Evolutionary conservation across 2,888 invertebrate species (phyloP), one percentile per base, ranked within the genome.

Genomic region (Hedya salicella): DNA sequence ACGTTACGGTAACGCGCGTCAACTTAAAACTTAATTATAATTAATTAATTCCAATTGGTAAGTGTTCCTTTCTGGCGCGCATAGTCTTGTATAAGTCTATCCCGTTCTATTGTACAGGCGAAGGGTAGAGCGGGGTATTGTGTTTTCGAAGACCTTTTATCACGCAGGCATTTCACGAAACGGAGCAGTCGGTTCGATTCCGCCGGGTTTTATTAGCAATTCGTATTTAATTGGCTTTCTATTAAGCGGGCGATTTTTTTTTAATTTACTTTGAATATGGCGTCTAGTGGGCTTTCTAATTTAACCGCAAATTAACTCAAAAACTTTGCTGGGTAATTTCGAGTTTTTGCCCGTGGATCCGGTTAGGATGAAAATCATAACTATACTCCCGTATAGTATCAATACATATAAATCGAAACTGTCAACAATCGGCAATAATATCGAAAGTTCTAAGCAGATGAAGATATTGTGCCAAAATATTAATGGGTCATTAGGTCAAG

Each of bases 11-110:
- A 64, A 64, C 64, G 88, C 93, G 93, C 94, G 94, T 94, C 94
- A 94, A 95, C 95, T 95, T 95, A 95, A 92, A 95, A 95, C 95
- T 95, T 95, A 95, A 95, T 95, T 95, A 95, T 95, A 95, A 95
- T 95, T 95, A 95, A 95, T 95, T 95, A 95, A 95, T 94, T 94
- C 94, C 94, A 94, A 94, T 94, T 94, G 94, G 84, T 83, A 81
- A 79, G 81, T 80, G 78, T 92, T 89, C 85, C 85, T 83, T 80
- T 91, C 90, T 72, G 79, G 71, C 88, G 66, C 68, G 74, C 65
- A 68, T 71, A 75, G 87, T 93, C 93, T 93, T 93, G 86, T 84
- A 83, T 93, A 85, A 81, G 69, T 69, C 78, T 73, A 71, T 91
- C 90, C 76, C 83, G 73, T 72, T 89, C 86, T 75, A 73, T 74